phyloP scores from a whole-genome alignment of 2,113 vertebrate genomes.

The Perca schrenkii region DNA sequence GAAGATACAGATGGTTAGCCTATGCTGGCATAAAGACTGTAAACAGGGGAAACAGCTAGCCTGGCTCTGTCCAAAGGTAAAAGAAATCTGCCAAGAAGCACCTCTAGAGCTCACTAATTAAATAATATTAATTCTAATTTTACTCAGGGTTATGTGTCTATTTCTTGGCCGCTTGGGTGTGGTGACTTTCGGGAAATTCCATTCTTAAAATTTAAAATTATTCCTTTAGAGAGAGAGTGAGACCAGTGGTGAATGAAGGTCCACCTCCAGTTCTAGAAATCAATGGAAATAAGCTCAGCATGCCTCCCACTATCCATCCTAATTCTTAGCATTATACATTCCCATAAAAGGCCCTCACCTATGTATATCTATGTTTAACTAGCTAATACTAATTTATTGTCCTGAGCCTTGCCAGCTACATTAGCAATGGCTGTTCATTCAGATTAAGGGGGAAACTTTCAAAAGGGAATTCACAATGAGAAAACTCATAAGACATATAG shows the following conservation, averaged over 20 bases:
- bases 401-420: background rate
- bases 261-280: conserved; percentile 13
- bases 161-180: too few species aligned
- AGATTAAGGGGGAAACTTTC: conserved; percentile 6
- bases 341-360: background rate
- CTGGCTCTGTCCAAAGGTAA: background rate
- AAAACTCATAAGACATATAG: background rate
- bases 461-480: background rate
- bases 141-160: too few species aligned
- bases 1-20: background rate
- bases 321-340: conserved; percentile 5
- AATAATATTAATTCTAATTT: too few species aligned
- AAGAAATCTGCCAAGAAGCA: background rate
- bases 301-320: background rate
- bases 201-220: background rate
- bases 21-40: background rate
- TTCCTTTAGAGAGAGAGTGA: background rate
- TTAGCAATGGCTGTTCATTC: conserved; percentile 22
- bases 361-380: conserved; percentile 26
- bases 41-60: background rate
- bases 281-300: conserved; percentile 22
- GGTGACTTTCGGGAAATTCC: background rate
- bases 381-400: background rate
- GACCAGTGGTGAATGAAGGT: background rate
- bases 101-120: background rate